These are phyloP conservation scores for Acanthopleura granulata DNA, from an alignment of 2,888 invertebrate genomes.

Conservation along the genomic window DNA sequence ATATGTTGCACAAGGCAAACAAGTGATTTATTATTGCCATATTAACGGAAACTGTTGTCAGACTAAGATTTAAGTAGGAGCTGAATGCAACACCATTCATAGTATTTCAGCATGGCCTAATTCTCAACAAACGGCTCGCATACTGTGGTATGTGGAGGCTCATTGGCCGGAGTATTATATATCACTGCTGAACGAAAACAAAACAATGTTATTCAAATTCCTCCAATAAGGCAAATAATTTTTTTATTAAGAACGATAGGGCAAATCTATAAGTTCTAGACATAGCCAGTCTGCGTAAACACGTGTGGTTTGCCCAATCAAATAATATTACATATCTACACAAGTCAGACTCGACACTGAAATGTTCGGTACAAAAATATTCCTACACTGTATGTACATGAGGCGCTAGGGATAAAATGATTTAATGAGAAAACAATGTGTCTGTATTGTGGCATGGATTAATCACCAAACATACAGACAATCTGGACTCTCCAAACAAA, in stretches of 20 bases:
- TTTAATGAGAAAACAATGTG: constrained; percentile 13
- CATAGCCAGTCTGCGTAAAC: constrained; percentile 9
- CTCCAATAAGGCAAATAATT: constrained; percentile 29
- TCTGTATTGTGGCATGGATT: too few relatives aligned
- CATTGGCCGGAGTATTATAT: too few relatives aligned
- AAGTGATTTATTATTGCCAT: too few relatives aligned
- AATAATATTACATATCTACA: not conserved
- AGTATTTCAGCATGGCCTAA: too few relatives aligned
- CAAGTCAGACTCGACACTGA: constrained; percentile 2
- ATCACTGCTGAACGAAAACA: too few relatives aligned
- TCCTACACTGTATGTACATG: constrained; percentile 7
- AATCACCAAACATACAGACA: not conserved
- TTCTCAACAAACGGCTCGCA: too few relatives aligned
- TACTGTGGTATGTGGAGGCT: too few relatives aligned
- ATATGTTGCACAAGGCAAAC: too few relatives aligned
- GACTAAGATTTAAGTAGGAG: too few relatives aligned
- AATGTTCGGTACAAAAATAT: constrained; percentile 13
- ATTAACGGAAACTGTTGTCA: too few relatives aligned
- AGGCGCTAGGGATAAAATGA: constrained; percentile 12
- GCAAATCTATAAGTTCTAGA: constrained; percentile 27
- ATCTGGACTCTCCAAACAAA: not conserved
- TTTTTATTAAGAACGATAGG: constrained; percentile 57
- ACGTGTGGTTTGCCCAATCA: constrained; percentile 1
- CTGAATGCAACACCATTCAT: too few relatives aligned
- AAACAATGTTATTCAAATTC: not conserved